Evolutionary conservation across 1,140 invertebrate species (phyloP), one percentile per base, ranked within the genome.

Genomic region (Choristoneura fumiferana): DNA sequence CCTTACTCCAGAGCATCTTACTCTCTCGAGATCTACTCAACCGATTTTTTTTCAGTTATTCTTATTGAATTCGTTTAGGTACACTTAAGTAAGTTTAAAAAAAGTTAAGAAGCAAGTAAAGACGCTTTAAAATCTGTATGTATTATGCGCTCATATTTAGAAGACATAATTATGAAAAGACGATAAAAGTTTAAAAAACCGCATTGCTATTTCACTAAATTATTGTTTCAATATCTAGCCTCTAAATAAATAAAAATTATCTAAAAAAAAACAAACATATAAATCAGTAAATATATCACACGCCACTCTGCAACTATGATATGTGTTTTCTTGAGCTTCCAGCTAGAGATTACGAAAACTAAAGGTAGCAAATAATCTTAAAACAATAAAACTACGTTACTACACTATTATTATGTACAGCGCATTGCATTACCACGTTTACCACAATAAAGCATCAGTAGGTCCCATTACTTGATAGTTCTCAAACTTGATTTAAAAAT

Each of bases 291-390:
- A 8, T 4, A 9, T 35, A 49, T 35, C 36, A 55, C 3, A 71
- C 54, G 33, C 36, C 57, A 61, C 54, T 55, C 62, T 53, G 54
- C 67, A 60, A 65, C 45, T 67, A 78, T 79, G 82, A 85, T 84
- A 87, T 87, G 84, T 82, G 60, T 63, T 56, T 76, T 70, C 69
- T 84, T 85, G 82, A 87, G 84, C 82, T 76, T 78, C 61, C 59
- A 82, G 78, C 76, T 73, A 85, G 75, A 76, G 67, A 74, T 56
- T 77, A 75, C 65, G 40, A 81, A 75, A 83, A 76, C 67, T 66
- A 69, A 66, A 72, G 2, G 60, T 67, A 73, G 22, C 36, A 64
- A 40, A 57, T 67, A 74, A 60, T 60, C 62, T 65, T 71, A 72
- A 68, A 73, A 60, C 69, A 8, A 60, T 58, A 45, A 43, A 12